Conservation (phyloP, 2,888 invertebrate genomes). For the Glyphotaelius pellucidus region DNA sequence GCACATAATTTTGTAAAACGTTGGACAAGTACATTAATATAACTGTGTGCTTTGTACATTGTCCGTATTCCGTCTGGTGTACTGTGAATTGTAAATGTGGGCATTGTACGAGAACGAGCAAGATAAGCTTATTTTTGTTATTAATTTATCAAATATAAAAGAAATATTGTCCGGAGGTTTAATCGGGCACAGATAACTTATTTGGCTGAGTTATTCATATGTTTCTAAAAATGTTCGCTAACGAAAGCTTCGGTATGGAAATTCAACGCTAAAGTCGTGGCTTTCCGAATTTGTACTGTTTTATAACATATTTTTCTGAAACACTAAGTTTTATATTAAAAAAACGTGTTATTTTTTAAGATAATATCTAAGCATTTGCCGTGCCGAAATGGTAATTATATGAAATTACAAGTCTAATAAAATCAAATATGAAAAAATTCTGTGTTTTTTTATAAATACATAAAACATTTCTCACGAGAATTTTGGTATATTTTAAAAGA, state of each 20-base stretch:
- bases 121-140: not conserved
- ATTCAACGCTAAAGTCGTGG: not conserved
- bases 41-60: not conserved
- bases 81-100: not conserved
- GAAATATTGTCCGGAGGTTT: not conserved
- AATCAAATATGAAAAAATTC: no score
- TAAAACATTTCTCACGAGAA: no score
- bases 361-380: no score
- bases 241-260: not conserved
- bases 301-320: no score
- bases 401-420: no score
- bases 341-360: no score
- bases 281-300: no score
- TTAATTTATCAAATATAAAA: not conserved
- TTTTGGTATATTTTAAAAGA: no score
- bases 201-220: not conserved
- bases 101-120: not conserved
- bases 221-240: not conserved
- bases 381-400: no score
- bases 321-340: no score
- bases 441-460: no score
- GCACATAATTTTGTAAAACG: not conserved
- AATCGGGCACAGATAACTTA: not conserved
- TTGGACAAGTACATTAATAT: not conserved
- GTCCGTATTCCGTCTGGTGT: not conserved